phyloP scores from a whole-genome alignment of 1,140 invertebrate species.

The Onthophagus taurus region DNA sequence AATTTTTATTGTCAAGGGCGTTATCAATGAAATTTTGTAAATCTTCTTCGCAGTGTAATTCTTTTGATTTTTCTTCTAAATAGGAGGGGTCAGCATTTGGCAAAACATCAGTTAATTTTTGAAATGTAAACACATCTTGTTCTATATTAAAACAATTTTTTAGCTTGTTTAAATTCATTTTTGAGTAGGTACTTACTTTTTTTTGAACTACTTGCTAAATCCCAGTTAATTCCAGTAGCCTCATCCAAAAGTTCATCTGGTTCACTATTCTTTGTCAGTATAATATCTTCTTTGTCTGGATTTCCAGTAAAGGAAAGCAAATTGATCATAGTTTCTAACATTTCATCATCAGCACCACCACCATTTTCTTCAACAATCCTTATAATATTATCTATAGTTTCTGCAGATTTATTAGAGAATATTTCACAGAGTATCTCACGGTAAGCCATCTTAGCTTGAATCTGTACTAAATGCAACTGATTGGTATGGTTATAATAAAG shows the following conservation, averaged over 20 bases:
- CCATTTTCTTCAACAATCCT: conserved; percentile 18
- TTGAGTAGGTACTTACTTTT: not conserved
- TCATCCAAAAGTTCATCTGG: too few species aligned
- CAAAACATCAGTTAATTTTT: conserved; percentile 33
- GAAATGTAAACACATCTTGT: conserved; percentile 25
- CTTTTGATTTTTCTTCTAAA: conserved; percentile 35
- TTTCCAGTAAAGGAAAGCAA: conserved; percentile 17
- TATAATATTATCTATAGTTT: conserved; percentile 15
- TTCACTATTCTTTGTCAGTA: too few species aligned
- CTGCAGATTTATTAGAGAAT: conserved; percentile 14
- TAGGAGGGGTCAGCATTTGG: conserved; percentile 45
- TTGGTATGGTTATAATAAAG: too few species aligned
- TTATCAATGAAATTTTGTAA: conserved; percentile 34
- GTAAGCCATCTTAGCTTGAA: too few species aligned
- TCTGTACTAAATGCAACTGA: too few species aligned
- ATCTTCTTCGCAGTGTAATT: conserved; percentile 21
- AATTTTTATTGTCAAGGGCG: conserved; percentile 39
- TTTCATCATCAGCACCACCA: conserved; percentile 10
- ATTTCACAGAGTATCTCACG: conserved; percentile 20
- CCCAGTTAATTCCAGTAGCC: conserved; percentile 1
- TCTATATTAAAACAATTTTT: conserved; percentile 3
- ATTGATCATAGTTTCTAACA: conserved; percentile 22
- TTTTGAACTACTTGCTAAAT: not conserved
- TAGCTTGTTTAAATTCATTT: not conserved
- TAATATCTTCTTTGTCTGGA: too few species aligned